Conservation (phyloP, 2,797 vertebrate species). For the Sciaenops ocellatus region DNA sequence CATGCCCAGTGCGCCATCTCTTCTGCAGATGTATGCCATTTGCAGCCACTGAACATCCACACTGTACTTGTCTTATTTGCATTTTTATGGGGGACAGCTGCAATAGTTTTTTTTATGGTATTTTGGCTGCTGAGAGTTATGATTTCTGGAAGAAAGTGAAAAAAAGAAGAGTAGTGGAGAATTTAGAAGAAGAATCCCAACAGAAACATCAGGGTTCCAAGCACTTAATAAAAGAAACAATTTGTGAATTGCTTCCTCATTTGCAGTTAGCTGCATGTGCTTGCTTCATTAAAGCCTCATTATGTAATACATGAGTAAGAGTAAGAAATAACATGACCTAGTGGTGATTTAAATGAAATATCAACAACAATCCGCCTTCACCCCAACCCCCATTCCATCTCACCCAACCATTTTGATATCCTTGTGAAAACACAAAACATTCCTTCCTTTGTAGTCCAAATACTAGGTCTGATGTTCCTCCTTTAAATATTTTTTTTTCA, state of each 20-base stretch:
- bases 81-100: slow-evolving; percentile 17
- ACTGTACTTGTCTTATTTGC: slow-evolving; percentile 27
- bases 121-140: slow-evolving; percentile 6
- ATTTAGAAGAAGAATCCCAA: background rate
- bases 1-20: slow-evolving; percentile 18
- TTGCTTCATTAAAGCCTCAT: slow-evolving; percentile 62
- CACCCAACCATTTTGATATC: slow-evolving; percentile 31
- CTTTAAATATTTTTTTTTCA: slow-evolving; percentile 13
- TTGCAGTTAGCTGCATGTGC: slow-evolving; percentile 40
- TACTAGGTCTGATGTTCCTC: slow-evolving; percentile 19
- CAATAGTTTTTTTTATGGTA: background rate
- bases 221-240: slow-evolving; percentile 32
- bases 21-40: slow-evolving; percentile 30
- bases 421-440: slow-evolving; percentile 7
- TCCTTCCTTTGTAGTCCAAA: slow-evolving; percentile 39
- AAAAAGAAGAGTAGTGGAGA: background rate
- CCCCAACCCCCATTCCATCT: background rate
- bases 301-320: slow-evolving; percentile 41
- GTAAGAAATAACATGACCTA: slow-evolving; percentile 63
- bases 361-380: slow-evolving; percentile 47
- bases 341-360: slow-evolving; percentile 57
- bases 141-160: background rate
- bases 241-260: slow-evolving; percentile 45
- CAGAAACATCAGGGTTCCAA: slow-evolving; percentile 1
- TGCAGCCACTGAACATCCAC: slow-evolving; percentile 16